Base-by-base conservation (phyloP, 2,888 invertebrate genomes). In the Acanthacorydalis orientalis region DNA sequence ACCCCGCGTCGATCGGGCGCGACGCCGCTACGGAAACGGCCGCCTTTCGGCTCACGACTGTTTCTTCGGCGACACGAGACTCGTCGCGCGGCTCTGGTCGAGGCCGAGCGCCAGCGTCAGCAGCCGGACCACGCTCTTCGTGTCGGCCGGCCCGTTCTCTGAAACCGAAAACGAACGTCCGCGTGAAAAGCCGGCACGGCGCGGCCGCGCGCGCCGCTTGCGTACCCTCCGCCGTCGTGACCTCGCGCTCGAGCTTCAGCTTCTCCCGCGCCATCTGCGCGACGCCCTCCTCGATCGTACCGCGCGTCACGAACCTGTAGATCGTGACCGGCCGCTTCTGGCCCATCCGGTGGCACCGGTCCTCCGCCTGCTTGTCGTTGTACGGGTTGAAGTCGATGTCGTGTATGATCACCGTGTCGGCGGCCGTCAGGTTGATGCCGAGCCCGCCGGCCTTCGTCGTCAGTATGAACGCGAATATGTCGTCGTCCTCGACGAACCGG, bases 301-400 rank as follows among this genome's bases (percentile, higher is more conserved):
- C 83, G 56, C 84, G 76, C 51, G 86, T 80, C 51, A 97, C 73
- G 45, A 96, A 70, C 56, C 92, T 76, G 63, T 88, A 82, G 51
- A 96, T 87, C 37, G 73, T 79, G 7, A 97, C 96, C 0, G 87
- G 83, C 53, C 85, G 83, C 1, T 72, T 77, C 60, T 84, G 83
- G 0, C 83, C 83, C 76, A 84, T 77, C 31, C 83, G 69, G 61
- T 84, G 83, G 61, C 83, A 83, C 52, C 83, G 73, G 68, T 97
- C 96, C 64, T 96, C 95, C 0, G 96, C 96, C 68, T 95, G 93
- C 65, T 93, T 95, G 64, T 97, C 96, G 64, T 96, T 96, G 67
- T 96, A 95, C 0, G 96, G 96, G 70, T 97, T 97, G 64, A 92
- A 95, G 70, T 97, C 97, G 45, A 96, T 90, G 61, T 97, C 97